Percentiles rank a stretch among this genome's conserved stretches.
These are phyloP conservation scores for Pangasius sanitwongsei DNA, from an alignment of 2,797 vertebrate genomes.

Conservation along the genomic window DNA sequence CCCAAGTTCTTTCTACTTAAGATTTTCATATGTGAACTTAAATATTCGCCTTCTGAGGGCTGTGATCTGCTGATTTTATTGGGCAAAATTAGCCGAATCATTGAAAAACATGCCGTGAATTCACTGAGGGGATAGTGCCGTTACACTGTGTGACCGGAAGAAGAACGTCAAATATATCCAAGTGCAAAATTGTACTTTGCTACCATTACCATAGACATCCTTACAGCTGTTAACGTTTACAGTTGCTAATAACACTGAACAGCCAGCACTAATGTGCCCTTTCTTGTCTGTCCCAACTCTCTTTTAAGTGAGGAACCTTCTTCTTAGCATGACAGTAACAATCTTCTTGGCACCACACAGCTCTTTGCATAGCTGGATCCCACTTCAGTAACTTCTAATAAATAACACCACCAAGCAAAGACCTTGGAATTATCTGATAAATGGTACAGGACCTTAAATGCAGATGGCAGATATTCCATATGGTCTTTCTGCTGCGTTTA, in stretches of 20 bases:
- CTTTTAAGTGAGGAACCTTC: slow-evolving; percentile 44
- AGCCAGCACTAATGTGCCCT: slow-evolving; percentile 49
- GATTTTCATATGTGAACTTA: background rate
- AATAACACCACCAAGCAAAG: slow-evolving; percentile 44
- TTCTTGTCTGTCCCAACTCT: slow-evolving; percentile 45
- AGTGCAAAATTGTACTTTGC: background rate
- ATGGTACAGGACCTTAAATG: slow-evolving; percentile 46
- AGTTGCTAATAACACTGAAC: slow-evolving; percentile 20
- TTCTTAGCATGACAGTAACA: slow-evolving; percentile 30
- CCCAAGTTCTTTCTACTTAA: background rate
- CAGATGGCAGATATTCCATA: slow-evolving; percentile 42
- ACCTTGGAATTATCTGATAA: slow-evolving; percentile 50
- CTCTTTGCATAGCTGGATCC: slow-evolving; percentile 33
- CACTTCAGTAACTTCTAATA: slow-evolving; percentile 42
- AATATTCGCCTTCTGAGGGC: background rate
- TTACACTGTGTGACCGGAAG: background rate
- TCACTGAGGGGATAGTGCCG: background rate
- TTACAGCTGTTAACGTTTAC: slow-evolving; percentile 13
- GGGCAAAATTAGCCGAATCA: background rate
- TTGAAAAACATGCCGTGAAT: background rate
- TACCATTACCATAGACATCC: background rate
- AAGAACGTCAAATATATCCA: background rate
- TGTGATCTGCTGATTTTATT: background rate
- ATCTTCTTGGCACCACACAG: slow-evolving; percentile 34
- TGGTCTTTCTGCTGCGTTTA: slow-evolving; percentile 29